Evolutionary conservation across 35 echinoderm and acorn worm species (phyloP).

Genomic region (Ptychodera flava): DNA sequence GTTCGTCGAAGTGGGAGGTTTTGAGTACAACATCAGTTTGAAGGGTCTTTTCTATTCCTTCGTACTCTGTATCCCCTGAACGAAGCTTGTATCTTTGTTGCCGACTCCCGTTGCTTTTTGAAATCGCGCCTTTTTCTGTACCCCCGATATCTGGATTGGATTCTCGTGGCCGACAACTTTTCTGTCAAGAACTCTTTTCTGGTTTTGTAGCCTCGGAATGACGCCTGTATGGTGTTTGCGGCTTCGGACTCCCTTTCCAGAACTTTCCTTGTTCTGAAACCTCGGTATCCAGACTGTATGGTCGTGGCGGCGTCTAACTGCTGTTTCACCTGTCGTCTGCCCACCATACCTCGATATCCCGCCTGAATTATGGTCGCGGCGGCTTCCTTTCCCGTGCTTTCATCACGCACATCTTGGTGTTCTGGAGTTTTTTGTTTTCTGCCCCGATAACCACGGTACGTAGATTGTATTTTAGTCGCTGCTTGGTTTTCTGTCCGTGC

Average conservation of each 20-base stretch:
- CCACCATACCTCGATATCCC: too few relatives aligned
- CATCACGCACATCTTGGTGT: background rate
- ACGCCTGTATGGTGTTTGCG: background rate
- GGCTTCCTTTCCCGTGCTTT: background rate
- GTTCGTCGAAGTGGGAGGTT: too few relatives aligned
- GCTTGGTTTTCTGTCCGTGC: background rate
- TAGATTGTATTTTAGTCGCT: background rate
- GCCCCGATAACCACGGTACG: background rate
- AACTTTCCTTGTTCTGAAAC: background rate
- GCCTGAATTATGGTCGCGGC: background rate
- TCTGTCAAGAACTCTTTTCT: background rate
- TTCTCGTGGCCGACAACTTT: background rate
- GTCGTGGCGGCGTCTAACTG: background rate
- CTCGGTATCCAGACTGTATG: background rate
- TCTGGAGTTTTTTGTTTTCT: background rate
- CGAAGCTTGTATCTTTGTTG: background rate
- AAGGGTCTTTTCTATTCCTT: too few relatives aligned
- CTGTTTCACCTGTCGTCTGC: too few relatives aligned
- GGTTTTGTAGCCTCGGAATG: background rate
- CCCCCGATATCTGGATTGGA: background rate
- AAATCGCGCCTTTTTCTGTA: background rate
- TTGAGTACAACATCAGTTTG: too few relatives aligned
- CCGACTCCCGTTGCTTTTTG: too few relatives aligned
- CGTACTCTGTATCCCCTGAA: background rate
- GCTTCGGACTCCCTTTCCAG: background rate